These are phyloP conservation scores for Styela clava DNA, from an alignment of 23 tunicate species.

Conservation along the genomic window DNA sequence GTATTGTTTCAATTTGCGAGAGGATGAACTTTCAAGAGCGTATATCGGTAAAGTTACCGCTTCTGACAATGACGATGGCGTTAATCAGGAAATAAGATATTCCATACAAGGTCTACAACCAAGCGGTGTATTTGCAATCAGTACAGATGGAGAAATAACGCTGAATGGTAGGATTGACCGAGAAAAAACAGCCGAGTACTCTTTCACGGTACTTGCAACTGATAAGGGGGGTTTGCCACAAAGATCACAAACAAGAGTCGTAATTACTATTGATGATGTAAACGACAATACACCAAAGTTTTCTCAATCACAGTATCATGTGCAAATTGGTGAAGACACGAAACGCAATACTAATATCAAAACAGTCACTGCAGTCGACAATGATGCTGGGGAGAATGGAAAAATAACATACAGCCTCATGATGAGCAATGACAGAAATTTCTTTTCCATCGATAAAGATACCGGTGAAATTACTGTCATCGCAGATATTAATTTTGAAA, in stretches of 20 bases:
- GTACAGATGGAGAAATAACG: constrained; percentile 37
- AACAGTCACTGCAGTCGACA: constrained; percentile 58
- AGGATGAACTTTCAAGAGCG: constrained; percentile 32
- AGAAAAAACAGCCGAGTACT: constrained; percentile 30
- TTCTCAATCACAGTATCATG: constrained; percentile 42
- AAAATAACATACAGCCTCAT: constrained; percentile 50
- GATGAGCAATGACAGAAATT: constrained; percentile 29
- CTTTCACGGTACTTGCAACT: constrained; percentile 35
- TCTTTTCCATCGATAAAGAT: constrained; percentile 39
- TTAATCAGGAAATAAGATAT: constrained; percentile 44
- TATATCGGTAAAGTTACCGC: constrained; percentile 47
- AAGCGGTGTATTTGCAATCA: constrained; percentile 38
- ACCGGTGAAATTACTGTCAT: constrained; percentile 48
- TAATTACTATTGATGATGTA: constrained; percentile 40
- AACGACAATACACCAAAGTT: constrained; percentile 85
- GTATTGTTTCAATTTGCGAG: constrained; percentile 28
- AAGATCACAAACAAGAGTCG: constrained; percentile 23
- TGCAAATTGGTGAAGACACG: constrained; percentile 44
- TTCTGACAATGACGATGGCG: constrained; percentile 55
- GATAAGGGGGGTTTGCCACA: constrained; percentile 49
- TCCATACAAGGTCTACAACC: constrained; percentile 33
- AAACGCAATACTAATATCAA: constrained; percentile 40
- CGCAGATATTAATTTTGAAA: constrained; percentile 49
- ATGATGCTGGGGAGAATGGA: constrained; percentile 68
- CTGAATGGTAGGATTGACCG: constrained; percentile 50